Conservation (phyloP, 2,888 invertebrate species). For the Philereme vetulata region DNA sequence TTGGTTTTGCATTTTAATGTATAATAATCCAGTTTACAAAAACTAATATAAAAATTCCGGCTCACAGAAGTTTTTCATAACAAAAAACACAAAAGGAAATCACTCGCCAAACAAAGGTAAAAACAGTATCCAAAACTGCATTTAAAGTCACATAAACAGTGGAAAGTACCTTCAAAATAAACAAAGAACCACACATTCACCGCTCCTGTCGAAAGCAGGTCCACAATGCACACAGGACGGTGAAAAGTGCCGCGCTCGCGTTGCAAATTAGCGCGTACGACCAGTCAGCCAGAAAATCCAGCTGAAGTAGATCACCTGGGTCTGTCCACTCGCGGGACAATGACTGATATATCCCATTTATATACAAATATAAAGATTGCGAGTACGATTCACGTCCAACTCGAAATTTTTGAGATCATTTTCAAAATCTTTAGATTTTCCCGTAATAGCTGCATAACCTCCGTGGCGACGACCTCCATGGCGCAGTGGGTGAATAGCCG, state of each 20-base stretch:
- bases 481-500: too few species aligned
- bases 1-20: too few species aligned
- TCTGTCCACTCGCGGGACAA: neutral
- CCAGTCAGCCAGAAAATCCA: slow-evolving; percentile 57
- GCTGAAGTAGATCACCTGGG: slow-evolving; percentile 12
- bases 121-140: slow-evolving; percentile 35
- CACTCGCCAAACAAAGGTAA: slow-evolving; percentile 2
- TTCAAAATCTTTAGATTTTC: too few species aligned
- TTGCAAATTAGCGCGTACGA: slow-evolving; percentile 70
- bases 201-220: slow-evolving; percentile 59
- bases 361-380: too few species aligned
- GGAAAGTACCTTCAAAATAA: slow-evolving; percentile 43
- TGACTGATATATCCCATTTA: too few species aligned
- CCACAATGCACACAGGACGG: slow-evolving; percentile 47
- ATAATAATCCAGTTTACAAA: too few species aligned
- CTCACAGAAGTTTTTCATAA: too few species aligned
- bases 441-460: too few species aligned
- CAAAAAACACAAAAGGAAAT: slow-evolving; percentile 3
- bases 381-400: too few species aligned
- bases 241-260: slow-evolving; percentile 65
- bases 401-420: too few species aligned
- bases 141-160: slow-evolving; percentile 30
- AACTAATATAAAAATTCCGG: too few species aligned
- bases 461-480: too few species aligned
- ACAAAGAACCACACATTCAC: slow-evolving; percentile 50